Evolutionary conservation across 2,888 invertebrate genomes (phyloP), one percentile per base, ranked within the genome.

Genomic region (Pomacea canaliculata): DNA sequence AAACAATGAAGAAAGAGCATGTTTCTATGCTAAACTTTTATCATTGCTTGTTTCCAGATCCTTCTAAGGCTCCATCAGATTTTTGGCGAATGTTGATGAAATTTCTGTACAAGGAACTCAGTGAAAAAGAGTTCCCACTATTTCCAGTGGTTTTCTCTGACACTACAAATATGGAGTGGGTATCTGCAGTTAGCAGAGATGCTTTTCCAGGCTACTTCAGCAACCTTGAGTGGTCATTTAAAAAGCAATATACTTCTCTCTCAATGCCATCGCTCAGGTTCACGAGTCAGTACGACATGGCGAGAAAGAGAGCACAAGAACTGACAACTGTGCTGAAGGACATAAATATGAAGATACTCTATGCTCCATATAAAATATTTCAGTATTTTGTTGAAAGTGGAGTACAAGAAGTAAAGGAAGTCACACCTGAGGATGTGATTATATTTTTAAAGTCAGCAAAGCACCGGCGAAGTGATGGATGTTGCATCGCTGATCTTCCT

Each of bases 171-270:
- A 48, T 78, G 63, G 59, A 18, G 10, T 78, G 78, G 78, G 71
- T 73, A 8, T 46, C 78, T 46, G 72, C 72, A 49, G 65, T 65
- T 1, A 69, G 27, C 9, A 27, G 46, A 7, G 48, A 27, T 27
- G 73, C 76, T 12, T 78, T 76, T 59, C 73, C 78, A 19, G 78
- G 78, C 19, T 78, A 73, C 63, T 78, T 78, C 67, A 76, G 70
- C 60, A 67, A 59, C 62, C 63, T 73, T 56, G 70, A 27, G 37
- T 37, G 27, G 65, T n/a, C n/a, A 62, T 19, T 10, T 23, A 48
- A 68, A 66, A 70, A 19, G 12, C 51, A 71, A 51, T 63, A 27
- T n/a, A n/a, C n/a, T n/a, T 46, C 48, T n/a, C 46, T 73, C 37
- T 16, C 59, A 48, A 16, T 59, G 13, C 59, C 37, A 5, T 37